Percentiles rank a stretch among this genome's conserved stretches.
phyloP scores from a whole-genome alignment of 2,888 invertebrate genomes.

The Tenthredo scrophulariae region DNA sequence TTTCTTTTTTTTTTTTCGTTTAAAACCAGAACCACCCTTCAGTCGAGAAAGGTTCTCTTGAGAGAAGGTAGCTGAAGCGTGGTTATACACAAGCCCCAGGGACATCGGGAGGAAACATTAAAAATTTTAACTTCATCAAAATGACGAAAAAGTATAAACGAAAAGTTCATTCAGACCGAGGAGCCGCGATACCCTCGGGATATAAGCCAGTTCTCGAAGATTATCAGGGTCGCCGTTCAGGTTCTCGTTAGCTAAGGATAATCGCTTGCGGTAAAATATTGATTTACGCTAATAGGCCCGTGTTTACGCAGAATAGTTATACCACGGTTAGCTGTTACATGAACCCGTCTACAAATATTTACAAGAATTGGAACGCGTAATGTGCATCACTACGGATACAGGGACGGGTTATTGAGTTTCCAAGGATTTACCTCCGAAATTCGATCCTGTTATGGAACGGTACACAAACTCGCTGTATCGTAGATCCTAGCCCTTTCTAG shows the following conservation, averaged over 20 bases:
- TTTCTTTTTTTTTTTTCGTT: background rate
- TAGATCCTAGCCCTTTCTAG: background rate
- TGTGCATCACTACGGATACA: background rate
- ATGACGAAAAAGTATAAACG: background rate
- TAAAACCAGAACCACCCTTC: background rate
- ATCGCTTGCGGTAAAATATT: conserved; percentile 26
- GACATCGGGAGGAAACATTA: background rate
- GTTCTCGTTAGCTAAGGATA: background rate
- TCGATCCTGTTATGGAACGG: conserved; percentile 14
- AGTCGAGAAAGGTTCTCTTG: background rate
- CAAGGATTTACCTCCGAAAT: conserved; percentile 8
- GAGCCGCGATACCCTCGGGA: background rate
- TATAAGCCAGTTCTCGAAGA: background rate
- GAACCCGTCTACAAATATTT: conserved; percentile 21
- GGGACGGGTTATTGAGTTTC: background rate
- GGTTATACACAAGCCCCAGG: background rate
- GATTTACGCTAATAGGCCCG: conserved; percentile 8
- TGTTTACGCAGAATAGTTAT: conserved; percentile 29
- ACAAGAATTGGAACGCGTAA: background rate
- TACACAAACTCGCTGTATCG: background rate
- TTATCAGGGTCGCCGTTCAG: background rate
- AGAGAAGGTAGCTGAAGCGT: background rate
- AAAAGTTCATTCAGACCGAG: background rate
- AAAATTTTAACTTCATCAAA: background rate
- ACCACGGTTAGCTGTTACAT: background rate